Evolutionary conservation across 2,888 invertebrate genomes (phyloP), one percentile per base, ranked within the genome.

Genomic region (Nomada lathburiana): DNA sequence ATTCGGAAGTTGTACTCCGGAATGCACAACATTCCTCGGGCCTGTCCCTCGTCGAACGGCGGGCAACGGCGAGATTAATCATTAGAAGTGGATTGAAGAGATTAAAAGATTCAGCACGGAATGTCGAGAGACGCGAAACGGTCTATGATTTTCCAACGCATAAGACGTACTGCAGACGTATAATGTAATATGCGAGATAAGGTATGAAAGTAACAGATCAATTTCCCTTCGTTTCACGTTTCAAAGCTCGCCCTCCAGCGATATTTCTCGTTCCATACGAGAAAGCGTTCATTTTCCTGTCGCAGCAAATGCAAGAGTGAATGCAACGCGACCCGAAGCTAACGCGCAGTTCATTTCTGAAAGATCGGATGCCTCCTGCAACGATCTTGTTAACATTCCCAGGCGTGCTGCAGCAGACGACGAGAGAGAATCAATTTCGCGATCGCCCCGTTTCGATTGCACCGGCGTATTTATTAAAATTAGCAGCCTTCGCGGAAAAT

Each of bases 281-380:
- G 10, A 1, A n/a, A 53, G n/a, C 42, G 63, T 63, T 62, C 36
- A 63, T 76, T 63, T 76, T 55, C 76, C 20, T 23, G 42, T 50
- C 13, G 23, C 42, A 20, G 42, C n/a, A 69, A 44, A 69, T 44
- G 36, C 36, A 7, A 69, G 44, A 44, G 44, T 26, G 7, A 36
- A n/a, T 44, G 55, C 42, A 55, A n/a, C 11, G 69, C 55, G 44
- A 57, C 26, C 26, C 69, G 26, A 57, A 13, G 42, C 57, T 26
- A 9, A 18, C 4, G 13, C 13, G 57, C 23, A 23, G 26, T 23
- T 26, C 57, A 57, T 47, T 16, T 47, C 3, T 47, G 47, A 47
- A 47, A 47, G 47, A 57, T 20, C 57, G 9, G 26, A 23, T 57
- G 57, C 57, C 57, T 20, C 57, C 10, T 47, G 47, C 47, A 47